phyloP scores from a whole-genome alignment of 2,888 invertebrate species.

The Nymphalis polychloros region DNA sequence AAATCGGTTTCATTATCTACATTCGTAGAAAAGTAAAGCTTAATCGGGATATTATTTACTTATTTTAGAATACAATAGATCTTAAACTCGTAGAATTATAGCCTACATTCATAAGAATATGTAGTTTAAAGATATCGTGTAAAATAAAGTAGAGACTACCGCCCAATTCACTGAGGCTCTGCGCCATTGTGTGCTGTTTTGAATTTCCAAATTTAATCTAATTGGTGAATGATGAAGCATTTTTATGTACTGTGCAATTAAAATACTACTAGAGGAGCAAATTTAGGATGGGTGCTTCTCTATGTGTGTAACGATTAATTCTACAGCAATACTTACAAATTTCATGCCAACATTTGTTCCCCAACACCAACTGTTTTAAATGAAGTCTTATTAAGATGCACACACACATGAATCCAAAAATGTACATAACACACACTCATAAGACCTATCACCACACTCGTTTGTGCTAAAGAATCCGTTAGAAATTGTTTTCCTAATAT shows the following conservation, averaged over 20 bases:
- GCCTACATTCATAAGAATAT: conserved; percentile 80
- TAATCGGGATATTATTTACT: conserved; percentile 66
- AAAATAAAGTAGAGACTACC: conserved; percentile 42
- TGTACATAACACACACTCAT: conserved; percentile 49
- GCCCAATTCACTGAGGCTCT: conserved; percentile 50
- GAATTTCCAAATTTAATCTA: conserved; percentile 17
- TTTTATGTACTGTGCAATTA: conserved; percentile 37
- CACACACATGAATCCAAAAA: conserved; percentile 55
- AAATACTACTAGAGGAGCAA: conserved; percentile 37
- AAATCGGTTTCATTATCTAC: conserved; percentile 59
- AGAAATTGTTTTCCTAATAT: conserved; percentile 16
- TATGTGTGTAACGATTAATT: conserved; percentile 47
- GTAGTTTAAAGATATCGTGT: conserved; percentile 52
- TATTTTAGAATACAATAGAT: conserved; percentile 67
- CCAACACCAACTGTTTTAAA: conserved; percentile 75
- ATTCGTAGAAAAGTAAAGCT: conserved; percentile 77
- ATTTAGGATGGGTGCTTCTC: conserved; percentile 42
- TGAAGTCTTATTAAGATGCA: conserved; percentile 59
- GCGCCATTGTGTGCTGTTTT: conserved; percentile 29
- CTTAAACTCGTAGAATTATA: conserved; percentile 72
- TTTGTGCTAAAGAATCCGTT: conserved; percentile 66
- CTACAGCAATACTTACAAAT: conserved; percentile 70
- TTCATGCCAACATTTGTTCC: conserved; percentile 71
- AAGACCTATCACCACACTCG: conserved; percentile 57
- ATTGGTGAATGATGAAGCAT: conserved; percentile 23